Base-by-base conservation (phyloP, 2,797 vertebrate species). In the Orestias chungarensis region DNA sequence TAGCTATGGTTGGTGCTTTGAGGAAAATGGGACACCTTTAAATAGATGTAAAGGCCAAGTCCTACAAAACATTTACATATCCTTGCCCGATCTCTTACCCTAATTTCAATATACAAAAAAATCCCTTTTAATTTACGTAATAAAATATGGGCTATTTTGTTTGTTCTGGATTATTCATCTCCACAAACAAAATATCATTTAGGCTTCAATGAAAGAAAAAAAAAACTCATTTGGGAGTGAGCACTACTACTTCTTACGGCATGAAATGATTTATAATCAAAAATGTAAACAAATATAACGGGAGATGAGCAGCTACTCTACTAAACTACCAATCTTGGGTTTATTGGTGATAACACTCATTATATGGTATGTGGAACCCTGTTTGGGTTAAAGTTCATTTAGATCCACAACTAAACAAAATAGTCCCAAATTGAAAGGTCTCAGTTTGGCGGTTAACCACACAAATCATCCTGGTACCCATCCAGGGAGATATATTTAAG, bases 21-120 rank as follows among this genome's bases (percentile, higher is more conserved):
- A 75, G 64, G 71, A 80, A 91, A 90, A 38, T 70, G 70, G 89
- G 87, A 70, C 87, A 59, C 80, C 82, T 89, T 91, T 89, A 84
- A 90, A 90, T 87, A 89, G 87, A 80, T 82, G 68, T 47, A 44
- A 75, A 75, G 74, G 47, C 12, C 42, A 6, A 64, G 64, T 23
- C 5, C 35, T 61, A 64, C 42, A 71, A 77, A 25, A 42, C 59
- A 64, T 42, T 64, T 40, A 25, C 38, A 42, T 25, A n/a, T 64
- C 59, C 15, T 40, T 64, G 59, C 17, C 75, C 35, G 75, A 65
- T 77, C 49, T 54, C 64, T 15, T 40, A 57, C 57, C 54, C 14
- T 12, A 12, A 74, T 68, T 71, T 10, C 49, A 83, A 77, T 59
- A 64, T 42, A 38, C 59, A 64, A 50, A 64, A 82, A 66, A 25